phyloP scores from a whole-genome alignment of 1,140 invertebrate genomes.

The Ctenoplectra terminalis region DNA sequence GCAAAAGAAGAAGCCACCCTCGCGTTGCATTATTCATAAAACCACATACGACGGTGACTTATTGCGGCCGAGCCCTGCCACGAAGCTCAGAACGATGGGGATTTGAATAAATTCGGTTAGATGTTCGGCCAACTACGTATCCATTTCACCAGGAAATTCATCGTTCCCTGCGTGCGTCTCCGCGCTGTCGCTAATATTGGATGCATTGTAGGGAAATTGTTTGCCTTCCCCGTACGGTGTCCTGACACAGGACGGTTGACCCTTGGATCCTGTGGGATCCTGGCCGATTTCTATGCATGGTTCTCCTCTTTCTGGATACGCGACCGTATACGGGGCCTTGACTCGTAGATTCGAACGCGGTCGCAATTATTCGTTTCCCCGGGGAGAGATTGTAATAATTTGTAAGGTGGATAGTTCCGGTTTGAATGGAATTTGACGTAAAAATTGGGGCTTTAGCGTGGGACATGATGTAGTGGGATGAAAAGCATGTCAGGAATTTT shows the following conservation, averaged over 20 bases:
- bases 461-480: not conserved
- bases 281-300: not conserved
- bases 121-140: slow-evolving; percentile 52
- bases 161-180: slow-evolving; percentile 26
- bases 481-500: not conserved
- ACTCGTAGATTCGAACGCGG: too few relatives aligned
- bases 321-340: not conserved
- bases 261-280: too few relatives aligned
- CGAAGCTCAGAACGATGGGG: slow-evolving; percentile 64
- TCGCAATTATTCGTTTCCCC: not conserved
- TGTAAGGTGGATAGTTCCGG: not conserved
- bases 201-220: slow-evolving; percentile 33
- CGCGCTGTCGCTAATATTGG: slow-evolving; percentile 16
- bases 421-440: not conserved
- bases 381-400: not conserved
- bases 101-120: slow-evolving; percentile 74
- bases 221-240: not conserved
- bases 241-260: not conserved
- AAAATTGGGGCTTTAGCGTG: not conserved
- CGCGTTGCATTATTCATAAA: slow-evolving; percentile 70
- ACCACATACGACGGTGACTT: slow-evolving; percentile 62
- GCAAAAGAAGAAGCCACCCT: slow-evolving; percentile 51
- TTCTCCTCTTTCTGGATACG: not conserved
- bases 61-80: slow-evolving; percentile 56
- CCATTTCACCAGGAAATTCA: slow-evolving; percentile 57